Base-by-base conservation (phyloP, 2,797 vertebrate genomes). In the Rhyacichthys aspro region DNA sequence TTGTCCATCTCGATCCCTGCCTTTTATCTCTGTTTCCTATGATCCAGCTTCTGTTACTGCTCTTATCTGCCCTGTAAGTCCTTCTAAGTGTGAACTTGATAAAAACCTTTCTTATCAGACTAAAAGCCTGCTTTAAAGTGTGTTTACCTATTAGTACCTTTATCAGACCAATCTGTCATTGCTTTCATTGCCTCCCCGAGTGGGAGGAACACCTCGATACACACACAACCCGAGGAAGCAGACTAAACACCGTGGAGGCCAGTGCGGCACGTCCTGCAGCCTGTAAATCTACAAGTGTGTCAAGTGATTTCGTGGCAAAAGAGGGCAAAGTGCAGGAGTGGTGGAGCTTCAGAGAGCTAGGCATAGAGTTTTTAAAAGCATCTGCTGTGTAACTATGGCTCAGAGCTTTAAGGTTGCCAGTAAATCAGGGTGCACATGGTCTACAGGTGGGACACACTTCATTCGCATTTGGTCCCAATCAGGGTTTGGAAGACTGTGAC, bases 91-190 rank as follows among this genome's bases (percentile, higher is more conserved):
- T 55, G 55, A 37, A 52, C 43, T 43, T 52, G 53, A 19, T 47
- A n/a, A 59, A n/a, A 18, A 44, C 19, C 53, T 34, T 28, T 65
- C 75, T 90, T 89, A 90, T 88, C 90, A 77, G 74, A 61, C 32
- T 59, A 44, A 67, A 54, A 63, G 76, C 76, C 83, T 28, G 58
- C 72, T 82, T 78, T 67, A 72, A 75, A 81, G 79, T 38, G 38
- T 82, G 74, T 84, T 85, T 86, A 70, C 76, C 83, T 79, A 82
- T 65, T 76, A 2, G 43, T 54, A 0, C 0, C 0, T 78, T 90
- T 88, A 91, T 92, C 90, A 83, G 69, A 81, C 58, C 82, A 73
- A 82, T 85, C 88, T 89, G 91, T 91, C 82, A 86, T 39, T 10
- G 76, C 77, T 80, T 82, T 74, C 71, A 79, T 80, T 77, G 69